Evolutionary conservation across 2,888 invertebrate genomes (phyloP).

Genomic region (Sinhomidia bicolor): DNA sequence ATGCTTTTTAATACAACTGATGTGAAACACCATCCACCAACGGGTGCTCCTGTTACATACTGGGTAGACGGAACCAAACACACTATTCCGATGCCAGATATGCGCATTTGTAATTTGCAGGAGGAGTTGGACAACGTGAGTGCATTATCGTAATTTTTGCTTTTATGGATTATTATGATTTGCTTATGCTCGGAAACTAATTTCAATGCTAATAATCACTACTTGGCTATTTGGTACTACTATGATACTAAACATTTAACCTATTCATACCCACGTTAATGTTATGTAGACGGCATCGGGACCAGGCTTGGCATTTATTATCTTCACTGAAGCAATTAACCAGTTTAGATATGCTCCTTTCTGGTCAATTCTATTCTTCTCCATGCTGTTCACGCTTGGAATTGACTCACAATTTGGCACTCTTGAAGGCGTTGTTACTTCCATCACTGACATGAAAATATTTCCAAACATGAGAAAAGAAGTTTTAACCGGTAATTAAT

Average conservation of each 20-base stretch:
- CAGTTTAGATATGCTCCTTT: slow-evolving; percentile 98
- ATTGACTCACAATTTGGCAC: slow-evolving; percentile 90
- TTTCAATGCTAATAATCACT: too few species aligned
- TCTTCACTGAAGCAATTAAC: slow-evolving; percentile 98
- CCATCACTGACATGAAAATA: slow-evolving; percentile 96
- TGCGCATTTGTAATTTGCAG: slow-evolving; percentile 88
- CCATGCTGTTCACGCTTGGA: slow-evolving; percentile 97
- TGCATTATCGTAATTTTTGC: not conserved
- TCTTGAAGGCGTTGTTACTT: slow-evolving; percentile 96
- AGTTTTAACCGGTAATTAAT: slow-evolving; percentile 88
- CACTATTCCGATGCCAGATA: slow-evolving; percentile 78
- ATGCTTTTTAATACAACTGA: slow-evolving; percentile 78
- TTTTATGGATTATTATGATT: not conserved
- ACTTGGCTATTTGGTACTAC: too few species aligned
- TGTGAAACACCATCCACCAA: slow-evolving; percentile 59
- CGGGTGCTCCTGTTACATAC: slow-evolving; percentile 71
- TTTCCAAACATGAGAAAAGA: slow-evolving; percentile 96
- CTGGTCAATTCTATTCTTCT: slow-evolving; percentile 97
- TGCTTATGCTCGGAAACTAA: not conserved
- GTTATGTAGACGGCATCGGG: slow-evolving; percentile 93
- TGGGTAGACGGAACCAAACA: slow-evolving; percentile 77
- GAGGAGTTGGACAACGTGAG: slow-evolving; percentile 90
- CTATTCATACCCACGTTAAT: not conserved
- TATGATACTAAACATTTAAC: too few species aligned
- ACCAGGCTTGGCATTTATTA: slow-evolving; percentile 97